These are phyloP conservation scores for Dicranocentrus wangi DNA, from an alignment of 2,888 invertebrate species.

Conservation along the genomic window DNA sequence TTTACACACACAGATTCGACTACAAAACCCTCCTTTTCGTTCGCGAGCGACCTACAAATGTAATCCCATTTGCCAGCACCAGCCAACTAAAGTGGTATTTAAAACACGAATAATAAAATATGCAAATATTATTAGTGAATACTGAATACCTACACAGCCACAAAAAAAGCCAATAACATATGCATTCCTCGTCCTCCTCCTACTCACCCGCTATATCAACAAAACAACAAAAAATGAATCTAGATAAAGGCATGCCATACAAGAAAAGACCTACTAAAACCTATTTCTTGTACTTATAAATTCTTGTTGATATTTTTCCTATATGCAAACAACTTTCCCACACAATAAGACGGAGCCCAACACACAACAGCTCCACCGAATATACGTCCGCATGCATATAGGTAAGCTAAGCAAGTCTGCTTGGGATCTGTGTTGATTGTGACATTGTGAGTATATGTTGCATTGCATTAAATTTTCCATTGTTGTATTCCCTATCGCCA, in stretches of 20 bases:
- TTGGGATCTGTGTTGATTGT: too few species aligned
- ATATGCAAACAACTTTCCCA: slow-evolving; percentile 46
- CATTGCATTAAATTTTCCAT: background rate
- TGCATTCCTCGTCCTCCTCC: too few species aligned
- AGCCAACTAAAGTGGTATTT: background rate
- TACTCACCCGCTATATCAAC: too few species aligned
- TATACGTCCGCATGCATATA: too few species aligned
- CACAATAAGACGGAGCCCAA: too few species aligned
- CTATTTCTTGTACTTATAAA: slow-evolving; percentile 12
- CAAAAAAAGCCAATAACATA: slow-evolving; percentile 18
- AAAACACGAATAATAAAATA: slow-evolving; percentile 39
- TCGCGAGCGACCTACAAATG: slow-evolving; percentile 18
- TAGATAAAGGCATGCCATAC: slow-evolving; percentile 16
- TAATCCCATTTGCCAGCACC: too few species aligned
- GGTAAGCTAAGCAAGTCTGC: too few species aligned
- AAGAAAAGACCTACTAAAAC: slow-evolving; percentile 26
- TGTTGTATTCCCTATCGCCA: background rate
- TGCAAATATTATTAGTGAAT: slow-evolving; percentile 39
- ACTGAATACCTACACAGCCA: background rate
- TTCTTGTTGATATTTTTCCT: background rate
- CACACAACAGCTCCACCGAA: too few species aligned
- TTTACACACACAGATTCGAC: slow-evolving; percentile 4
- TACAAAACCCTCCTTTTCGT: background rate
- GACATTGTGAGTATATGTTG: too few species aligned
- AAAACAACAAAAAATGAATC: background rate